phyloP scores from a whole-genome alignment of 2,888 invertebrate species.

The Coleophora deauratella region DNA sequence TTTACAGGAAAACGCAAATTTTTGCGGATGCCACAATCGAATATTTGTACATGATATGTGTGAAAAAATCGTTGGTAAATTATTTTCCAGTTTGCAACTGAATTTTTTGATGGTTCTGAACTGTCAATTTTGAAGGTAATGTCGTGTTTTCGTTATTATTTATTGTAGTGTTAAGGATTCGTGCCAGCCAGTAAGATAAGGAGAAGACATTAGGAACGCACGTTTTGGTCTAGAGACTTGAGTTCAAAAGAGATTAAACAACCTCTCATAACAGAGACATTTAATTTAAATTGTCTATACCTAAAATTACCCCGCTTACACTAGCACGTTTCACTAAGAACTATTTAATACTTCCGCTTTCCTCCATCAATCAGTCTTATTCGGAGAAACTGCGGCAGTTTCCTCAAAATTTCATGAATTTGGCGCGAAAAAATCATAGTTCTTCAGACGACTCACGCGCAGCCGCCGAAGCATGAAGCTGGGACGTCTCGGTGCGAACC shows the following conservation, averaged over 20 bases:
- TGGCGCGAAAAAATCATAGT: neutral
- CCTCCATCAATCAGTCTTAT: neutral
- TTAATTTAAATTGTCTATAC: too few species aligned
- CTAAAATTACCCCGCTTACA: too few species aligned
- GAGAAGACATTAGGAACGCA: too few species aligned
- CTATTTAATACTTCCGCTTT: too few species aligned
- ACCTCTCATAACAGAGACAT: too few species aligned
- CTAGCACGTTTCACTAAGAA: too few species aligned
- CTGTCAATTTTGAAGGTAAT: neutral
- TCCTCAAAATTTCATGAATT: constrained; percentile 3
- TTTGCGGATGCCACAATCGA: neutral
- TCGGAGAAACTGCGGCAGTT: constrained; percentile 1
- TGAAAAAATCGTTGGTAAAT: constrained; percentile 2
- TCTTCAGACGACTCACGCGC: constrained; percentile 2
- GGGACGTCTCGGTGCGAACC: neutral
- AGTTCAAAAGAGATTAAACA: too few species aligned
- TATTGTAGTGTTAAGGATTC: too few species aligned
- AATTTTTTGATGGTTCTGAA: constrained; percentile 2
- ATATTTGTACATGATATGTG: constrained; percentile 2
- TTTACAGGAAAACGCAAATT: neutral
- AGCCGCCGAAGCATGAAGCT: constrained; percentile 2
- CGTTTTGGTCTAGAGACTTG: too few species aligned
- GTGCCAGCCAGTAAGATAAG: too few species aligned
- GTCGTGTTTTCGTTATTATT: too few species aligned
- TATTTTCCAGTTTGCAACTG: neutral